Conservation (phyloP, 2,888 invertebrate species). For the Patella pellucida region DNA sequence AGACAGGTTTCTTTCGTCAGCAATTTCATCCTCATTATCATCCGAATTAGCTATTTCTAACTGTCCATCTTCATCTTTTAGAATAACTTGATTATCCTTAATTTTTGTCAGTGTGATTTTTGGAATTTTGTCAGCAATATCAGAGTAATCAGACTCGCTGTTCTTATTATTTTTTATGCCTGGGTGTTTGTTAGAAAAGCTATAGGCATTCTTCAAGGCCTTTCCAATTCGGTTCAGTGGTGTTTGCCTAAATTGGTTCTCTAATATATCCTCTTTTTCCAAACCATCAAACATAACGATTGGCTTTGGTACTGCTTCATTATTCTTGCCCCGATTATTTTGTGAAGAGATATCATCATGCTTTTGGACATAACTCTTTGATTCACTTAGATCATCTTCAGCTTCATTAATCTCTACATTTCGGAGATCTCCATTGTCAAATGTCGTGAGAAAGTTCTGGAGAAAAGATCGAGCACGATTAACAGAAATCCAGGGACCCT, state of each 20-base stretch:
- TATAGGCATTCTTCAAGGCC: too few species aligned
- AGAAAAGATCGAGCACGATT: conserved; percentile 25
- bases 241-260: not conserved
- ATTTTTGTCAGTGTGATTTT: too few species aligned
- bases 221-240: too few species aligned
- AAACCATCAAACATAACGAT: not conserved
- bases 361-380: conserved; percentile 14
- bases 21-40: not conserved
- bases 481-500: conserved; percentile 31
- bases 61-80: too few species aligned
- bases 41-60: conserved; percentile 14
- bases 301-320: not conserved
- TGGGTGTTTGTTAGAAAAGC: too few species aligned
- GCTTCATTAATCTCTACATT: not conserved
- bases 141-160: too few species aligned
- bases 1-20: conserved; percentile 6
- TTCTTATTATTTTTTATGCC: too few species aligned
- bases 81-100: too few species aligned
- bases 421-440: not conserved
- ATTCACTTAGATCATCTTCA: conserved; percentile 15
- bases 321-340: conserved; percentile 10
- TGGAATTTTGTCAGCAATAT: too few species aligned
- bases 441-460: conserved; percentile 19
- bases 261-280: not conserved
- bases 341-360: conserved; percentile 10